Evolutionary conservation across 2,113 vertebrate species (phyloP).

Genomic region (Amphiprion percula): DNA sequence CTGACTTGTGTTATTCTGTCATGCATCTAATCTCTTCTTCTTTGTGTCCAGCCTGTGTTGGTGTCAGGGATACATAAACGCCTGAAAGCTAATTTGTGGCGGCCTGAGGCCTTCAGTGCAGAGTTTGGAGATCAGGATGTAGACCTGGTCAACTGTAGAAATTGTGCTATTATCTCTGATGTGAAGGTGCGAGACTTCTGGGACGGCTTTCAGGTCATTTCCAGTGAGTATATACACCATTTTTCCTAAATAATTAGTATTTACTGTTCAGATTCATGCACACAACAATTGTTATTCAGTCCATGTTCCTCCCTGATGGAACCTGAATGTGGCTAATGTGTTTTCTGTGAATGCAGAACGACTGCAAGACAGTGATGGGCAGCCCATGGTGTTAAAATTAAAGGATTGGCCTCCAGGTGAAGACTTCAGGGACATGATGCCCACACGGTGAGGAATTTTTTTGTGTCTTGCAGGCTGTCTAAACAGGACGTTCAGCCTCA

Average conservation of each 20-base stretch:
- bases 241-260: neutral
- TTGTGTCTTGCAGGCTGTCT: too few species aligned
- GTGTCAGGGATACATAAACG: constrained; percentile 98
- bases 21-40: neutral
- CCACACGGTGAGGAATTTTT: constrained; percentile 86
- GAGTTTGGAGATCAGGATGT: constrained; percentile 99
- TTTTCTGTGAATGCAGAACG: constrained; percentile 85
- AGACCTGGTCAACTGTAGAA: constrained; percentile 98
- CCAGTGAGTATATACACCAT: constrained; percentile 86
- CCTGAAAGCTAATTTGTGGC: constrained; percentile 92
- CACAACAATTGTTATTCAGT: neutral
- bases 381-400: constrained; percentile 97
- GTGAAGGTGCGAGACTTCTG: constrained; percentile 99
- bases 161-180: constrained; percentile 97
- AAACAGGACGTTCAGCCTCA: too few species aligned
- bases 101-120: constrained; percentile 94
- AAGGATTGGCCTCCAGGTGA: constrained; percentile 99
- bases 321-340: neutral
- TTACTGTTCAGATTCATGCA: neutral
- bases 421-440: constrained; percentile 99
- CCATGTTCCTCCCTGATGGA: neutral
- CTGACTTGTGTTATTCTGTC: neutral
- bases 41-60: constrained; percentile 91
- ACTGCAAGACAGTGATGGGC: constrained; percentile 91
- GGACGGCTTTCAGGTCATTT: constrained; percentile 98